Conservation (phyloP, 2,888 invertebrate genomes). For the Drosophila maculinotata region DNA sequence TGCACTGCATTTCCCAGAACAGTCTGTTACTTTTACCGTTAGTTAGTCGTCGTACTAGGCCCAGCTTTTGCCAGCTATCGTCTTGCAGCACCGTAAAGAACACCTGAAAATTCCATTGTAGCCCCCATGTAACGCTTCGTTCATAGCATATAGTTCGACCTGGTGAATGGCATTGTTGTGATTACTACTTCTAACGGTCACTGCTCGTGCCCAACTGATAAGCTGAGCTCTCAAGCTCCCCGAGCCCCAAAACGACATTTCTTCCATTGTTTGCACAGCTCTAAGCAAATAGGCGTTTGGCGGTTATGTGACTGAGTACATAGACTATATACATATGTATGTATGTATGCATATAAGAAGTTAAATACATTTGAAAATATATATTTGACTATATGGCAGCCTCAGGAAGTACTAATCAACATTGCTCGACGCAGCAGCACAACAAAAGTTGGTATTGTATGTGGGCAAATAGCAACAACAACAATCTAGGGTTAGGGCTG, state of each 20-base stretch:
- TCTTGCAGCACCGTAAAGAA: constrained; percentile 23
- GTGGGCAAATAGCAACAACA: constrained; percentile 47
- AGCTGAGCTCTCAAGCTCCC: constrained; percentile 39
- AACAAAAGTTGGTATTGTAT: constrained; percentile 71
- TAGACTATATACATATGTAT: constrained; percentile 13
- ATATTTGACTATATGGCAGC: constrained; percentile 62
- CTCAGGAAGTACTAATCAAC: constrained; percentile 80
- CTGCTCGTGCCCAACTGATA: constrained; percentile 40
- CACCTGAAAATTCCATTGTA: constrained; percentile 47
- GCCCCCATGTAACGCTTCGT: constrained; percentile 13
- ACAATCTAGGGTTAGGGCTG: constrained; percentile 15
- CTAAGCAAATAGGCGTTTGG: constrained; percentile 48
- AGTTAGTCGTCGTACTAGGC: neutral
- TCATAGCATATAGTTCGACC: constrained; percentile 15
- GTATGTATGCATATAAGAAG: too few relatives aligned
- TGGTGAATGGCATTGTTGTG: constrained; percentile 11
- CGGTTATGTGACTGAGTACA: constrained; percentile 26
- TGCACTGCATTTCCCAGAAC: neutral
- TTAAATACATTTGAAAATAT: too few relatives aligned
- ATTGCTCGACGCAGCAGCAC: constrained; percentile 48
- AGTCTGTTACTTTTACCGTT: neutral
- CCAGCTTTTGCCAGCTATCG: constrained; percentile 11
- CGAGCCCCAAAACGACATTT: constrained; percentile 41
- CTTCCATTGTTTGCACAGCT: constrained; percentile 55
- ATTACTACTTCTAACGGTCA: constrained; percentile 54